A percentile compares a stretch with the other conserved stretches of the same genome.
Conservation (phyloP, 2,888 invertebrate species). For the Flexamia atlantica region DNA sequence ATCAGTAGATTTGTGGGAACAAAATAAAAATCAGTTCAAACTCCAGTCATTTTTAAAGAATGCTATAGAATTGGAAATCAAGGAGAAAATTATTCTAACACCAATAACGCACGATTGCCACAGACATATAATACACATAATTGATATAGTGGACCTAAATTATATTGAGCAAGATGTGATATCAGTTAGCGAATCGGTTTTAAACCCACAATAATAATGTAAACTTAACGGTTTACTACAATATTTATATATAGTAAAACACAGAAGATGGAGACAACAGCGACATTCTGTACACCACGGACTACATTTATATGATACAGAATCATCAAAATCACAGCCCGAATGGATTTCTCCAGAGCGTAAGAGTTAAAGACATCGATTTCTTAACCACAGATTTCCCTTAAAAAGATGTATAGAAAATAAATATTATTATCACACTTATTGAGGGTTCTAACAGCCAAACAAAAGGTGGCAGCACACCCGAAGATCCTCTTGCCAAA, state of each 20-base stretch:
- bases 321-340: slow-evolving; percentile 83
- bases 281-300: slow-evolving; percentile 68
- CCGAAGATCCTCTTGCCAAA: slow-evolving; percentile 60
- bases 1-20: slow-evolving; percentile 9
- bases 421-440: slow-evolving; percentile 68
- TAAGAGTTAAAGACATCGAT: slow-evolving; percentile 66
- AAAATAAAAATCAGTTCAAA: background rate
- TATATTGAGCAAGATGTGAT: slow-evolving; percentile 62
- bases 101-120: slow-evolving; percentile 36
- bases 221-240: slow-evolving; percentile 57
- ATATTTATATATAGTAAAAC: slow-evolving; percentile 57
- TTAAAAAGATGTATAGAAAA: slow-evolving; percentile 66
- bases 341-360: slow-evolving; percentile 80
- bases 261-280: slow-evolving; percentile 65
- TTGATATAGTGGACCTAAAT: slow-evolving; percentile 58
- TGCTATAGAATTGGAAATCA: background rate
- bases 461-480: slow-evolving; percentile 52
- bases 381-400: slow-evolving; percentile 66
- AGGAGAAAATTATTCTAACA: slow-evolving; percentile 30
- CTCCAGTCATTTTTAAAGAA: background rate
- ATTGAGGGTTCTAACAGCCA: slow-evolving; percentile 67
- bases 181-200: slow-evolving; percentile 60
- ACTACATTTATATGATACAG: slow-evolving; percentile 67
- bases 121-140: slow-evolving; percentile 55
- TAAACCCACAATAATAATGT: slow-evolving; percentile 60